Conservation (phyloP, 1,140 invertebrate species). For the Hyles vespertilio region DNA sequence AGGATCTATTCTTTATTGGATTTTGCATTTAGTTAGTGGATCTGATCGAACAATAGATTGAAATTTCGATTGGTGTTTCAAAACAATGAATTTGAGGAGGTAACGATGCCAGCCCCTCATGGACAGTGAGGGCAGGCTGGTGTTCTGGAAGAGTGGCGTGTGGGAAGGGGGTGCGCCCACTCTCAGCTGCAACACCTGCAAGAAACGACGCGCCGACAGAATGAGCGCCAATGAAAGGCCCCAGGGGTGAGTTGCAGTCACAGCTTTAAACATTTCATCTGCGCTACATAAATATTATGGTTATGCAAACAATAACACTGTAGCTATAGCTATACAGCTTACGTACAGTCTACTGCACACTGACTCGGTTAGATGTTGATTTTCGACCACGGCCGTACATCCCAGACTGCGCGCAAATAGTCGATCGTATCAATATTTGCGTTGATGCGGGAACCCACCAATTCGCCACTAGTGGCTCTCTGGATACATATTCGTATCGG, state of each 20-base stretch:
- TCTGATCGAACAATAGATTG: not conserved
- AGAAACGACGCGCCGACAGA: slow-evolving; percentile 56
- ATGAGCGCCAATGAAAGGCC: slow-evolving; percentile 57
- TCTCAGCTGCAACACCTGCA: slow-evolving; percentile 58
- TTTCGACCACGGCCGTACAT: too few relatives aligned
- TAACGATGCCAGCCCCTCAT: slow-evolving; percentile 39
- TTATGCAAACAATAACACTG: too few relatives aligned
- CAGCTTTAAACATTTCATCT: not conserved
- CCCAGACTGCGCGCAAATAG: too few relatives aligned
- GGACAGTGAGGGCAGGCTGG: slow-evolving; percentile 60
- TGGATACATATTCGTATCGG: too few relatives aligned
- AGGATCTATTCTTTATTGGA: too few relatives aligned
- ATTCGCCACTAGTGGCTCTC: slow-evolving; percentile 7
- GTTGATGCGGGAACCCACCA: too few relatives aligned
- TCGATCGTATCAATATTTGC: too few relatives aligned
- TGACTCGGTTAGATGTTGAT: too few relatives aligned
- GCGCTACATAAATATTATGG: not conserved
- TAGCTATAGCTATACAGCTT: too few relatives aligned
- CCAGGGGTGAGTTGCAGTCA: slow-evolving; percentile 42
- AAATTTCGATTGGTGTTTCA: not conserved
- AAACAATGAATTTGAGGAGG: slow-evolving; percentile 5
- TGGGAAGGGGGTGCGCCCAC: slow-evolving; percentile 62
- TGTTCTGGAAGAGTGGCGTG: slow-evolving; percentile 63
- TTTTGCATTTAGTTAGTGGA: not conserved
- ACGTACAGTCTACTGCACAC: too few relatives aligned